These are phyloP conservation scores for Actinostola sp. DNA, from an alignment of 92 coral and sea anemone species.

Conservation along the genomic window DNA sequence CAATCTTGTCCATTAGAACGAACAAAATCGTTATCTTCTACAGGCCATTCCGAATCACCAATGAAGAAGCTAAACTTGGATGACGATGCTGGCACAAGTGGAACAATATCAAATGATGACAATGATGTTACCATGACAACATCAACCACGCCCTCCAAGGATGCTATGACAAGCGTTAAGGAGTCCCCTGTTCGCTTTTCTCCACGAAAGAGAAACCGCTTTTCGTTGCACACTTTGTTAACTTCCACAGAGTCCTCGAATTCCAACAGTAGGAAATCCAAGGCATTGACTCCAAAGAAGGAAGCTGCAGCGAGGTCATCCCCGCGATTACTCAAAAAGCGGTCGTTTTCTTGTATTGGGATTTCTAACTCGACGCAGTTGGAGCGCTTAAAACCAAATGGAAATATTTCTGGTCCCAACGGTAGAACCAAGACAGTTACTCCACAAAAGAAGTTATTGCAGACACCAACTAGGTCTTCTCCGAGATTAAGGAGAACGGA, in stretches of 20 bases:
- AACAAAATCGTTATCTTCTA: conserved; percentile 62
- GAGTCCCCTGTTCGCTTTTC: conserved; percentile 74
- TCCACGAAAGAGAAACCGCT: conserved; percentile 67
- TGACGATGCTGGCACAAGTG: neutral
- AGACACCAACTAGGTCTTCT: conserved; percentile 28
- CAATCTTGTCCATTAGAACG: conserved; percentile 69
- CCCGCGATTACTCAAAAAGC: conserved; percentile 72
- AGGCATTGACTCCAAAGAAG: conserved; percentile 41
- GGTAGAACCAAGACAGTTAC: conserved; percentile 1
- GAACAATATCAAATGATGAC: neutral
- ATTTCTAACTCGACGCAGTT: conserved; percentile 54
- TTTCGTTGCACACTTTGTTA: conserved; percentile 70
- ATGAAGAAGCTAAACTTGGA: conserved; percentile 34
- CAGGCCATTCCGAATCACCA: conserved; percentile 45
- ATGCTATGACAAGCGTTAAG: neutral
- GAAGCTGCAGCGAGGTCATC: conserved; percentile 57
- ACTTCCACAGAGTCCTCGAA: conserved; percentile 25
- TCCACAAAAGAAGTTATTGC: neutral
- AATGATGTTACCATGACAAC: neutral
- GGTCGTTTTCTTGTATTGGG: conserved; percentile 84
- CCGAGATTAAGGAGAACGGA: conserved; percentile 27
- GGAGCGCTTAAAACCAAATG: conserved; percentile 6
- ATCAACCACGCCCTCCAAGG: conserved; percentile 7
- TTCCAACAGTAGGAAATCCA: conserved; percentile 9
- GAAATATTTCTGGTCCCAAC: neutral